These are phyloP conservation scores for Parauchenoglanis punctatus DNA, from an alignment of 2,797 vertebrate genomes.

Conservation along the genomic window DNA sequence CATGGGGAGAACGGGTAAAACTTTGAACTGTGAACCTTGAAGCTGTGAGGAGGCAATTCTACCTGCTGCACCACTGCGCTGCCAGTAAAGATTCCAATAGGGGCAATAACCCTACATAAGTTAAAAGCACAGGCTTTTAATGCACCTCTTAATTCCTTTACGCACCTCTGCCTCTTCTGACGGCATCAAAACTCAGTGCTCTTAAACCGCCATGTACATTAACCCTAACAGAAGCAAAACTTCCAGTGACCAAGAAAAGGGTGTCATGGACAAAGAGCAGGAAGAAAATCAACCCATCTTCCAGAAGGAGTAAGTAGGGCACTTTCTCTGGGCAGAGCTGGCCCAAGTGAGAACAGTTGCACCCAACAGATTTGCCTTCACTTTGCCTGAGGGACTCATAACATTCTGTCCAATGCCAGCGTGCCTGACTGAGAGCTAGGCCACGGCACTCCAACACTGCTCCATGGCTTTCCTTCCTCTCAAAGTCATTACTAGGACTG, in stretches of 20 bases:
- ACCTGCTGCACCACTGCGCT: not conserved
- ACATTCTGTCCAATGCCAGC: constrained; percentile 71
- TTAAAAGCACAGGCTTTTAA: not conserved
- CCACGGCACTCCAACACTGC: constrained; percentile 47
- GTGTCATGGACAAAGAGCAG: constrained; percentile 52
- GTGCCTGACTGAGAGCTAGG: constrained; percentile 64
- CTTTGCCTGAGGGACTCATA: constrained; percentile 80
- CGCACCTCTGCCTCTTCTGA: not conserved
- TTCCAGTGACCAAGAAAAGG: constrained; percentile 40
- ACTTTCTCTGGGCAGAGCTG: constrained; percentile 82
- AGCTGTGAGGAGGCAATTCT: not conserved
- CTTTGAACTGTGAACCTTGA: not conserved
- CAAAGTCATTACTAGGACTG: constrained; percentile 35
- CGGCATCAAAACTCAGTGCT: not conserved
- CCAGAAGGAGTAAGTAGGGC: constrained; percentile 78
- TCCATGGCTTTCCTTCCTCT: constrained; percentile 27
- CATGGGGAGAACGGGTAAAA: not conserved
- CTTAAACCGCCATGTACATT: not conserved
- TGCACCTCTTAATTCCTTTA: not conserved
- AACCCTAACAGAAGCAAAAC: not conserved
- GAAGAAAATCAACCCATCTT: constrained; percentile 56
- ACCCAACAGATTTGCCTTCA: constrained; percentile 82
- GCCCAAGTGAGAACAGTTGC: constrained; percentile 81
- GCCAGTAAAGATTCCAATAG: not conserved
- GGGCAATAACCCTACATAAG: not conserved